These are phyloP conservation scores for Astreopora myriophthalma DNA, from an alignment of 64 coral and sea anemone species.

Conservation along the genomic window DNA sequence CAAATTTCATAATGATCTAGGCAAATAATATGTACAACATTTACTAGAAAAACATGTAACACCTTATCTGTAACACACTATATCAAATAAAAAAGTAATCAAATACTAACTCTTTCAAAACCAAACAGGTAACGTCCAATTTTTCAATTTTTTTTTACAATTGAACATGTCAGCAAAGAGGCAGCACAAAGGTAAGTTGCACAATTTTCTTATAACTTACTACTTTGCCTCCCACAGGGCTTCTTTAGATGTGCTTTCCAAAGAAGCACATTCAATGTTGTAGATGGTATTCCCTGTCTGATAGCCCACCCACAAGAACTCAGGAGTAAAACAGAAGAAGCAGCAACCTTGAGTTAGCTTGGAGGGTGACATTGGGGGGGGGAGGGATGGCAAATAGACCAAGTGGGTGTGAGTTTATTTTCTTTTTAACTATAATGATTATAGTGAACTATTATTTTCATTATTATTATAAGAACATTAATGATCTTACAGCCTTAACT, in stretches of 20 bases:
- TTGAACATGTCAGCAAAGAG: neutral
- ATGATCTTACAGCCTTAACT: neutral
- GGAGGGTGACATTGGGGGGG: neutral
- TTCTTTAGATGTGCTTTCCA: neutral
- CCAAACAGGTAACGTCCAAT: neutral
- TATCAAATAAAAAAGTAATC: neutral
- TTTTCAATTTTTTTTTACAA: neutral
- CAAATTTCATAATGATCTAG: neutral
- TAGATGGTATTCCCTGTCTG: neutral
- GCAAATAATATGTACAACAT: neutral
- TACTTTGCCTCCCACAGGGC: neutral
- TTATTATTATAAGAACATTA: neutral
- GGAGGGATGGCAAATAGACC: neutral
- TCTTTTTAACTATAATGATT: neutral
- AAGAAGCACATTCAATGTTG: neutral
- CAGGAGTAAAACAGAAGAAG: neutral
- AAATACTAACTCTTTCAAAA: neutral
- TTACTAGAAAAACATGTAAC: neutral
- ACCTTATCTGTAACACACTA: neutral
- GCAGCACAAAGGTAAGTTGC: neutral
- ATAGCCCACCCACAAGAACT: neutral
- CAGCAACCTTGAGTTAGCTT: neutral
- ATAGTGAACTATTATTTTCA: neutral
- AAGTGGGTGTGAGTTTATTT: neutral
- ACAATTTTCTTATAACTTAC: neutral